Conservation (phyloP, 1,140 invertebrate species). For the Bombus confusus region DNA sequence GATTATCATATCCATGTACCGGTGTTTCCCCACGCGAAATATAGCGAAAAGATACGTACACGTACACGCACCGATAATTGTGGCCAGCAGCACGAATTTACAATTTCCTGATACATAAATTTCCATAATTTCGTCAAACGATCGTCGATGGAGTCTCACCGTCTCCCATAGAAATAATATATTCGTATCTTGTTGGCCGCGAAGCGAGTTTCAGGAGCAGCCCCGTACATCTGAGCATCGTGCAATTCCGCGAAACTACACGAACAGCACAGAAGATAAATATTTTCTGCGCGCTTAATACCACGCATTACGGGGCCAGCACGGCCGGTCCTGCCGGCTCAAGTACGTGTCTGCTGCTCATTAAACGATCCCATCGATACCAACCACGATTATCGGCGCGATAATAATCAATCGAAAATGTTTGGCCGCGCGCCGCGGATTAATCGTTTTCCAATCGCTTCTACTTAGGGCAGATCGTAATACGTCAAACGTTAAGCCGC, state of each 20-base stretch:
- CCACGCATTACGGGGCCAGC: not conserved
- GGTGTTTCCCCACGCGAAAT: not conserved
- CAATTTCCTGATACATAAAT: constrained; percentile 17
- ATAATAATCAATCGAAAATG: constrained; percentile 43
- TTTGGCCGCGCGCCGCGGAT: not conserved
- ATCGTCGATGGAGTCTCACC: not conserved
- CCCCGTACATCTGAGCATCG: not conserved
- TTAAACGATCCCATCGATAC: constrained; percentile 42
- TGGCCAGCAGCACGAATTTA: not conserved
- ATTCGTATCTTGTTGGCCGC: not conserved
- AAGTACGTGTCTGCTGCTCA: constrained; percentile 13
- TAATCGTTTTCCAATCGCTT: not conserved
- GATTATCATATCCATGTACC: not conserved
- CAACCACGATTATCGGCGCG: constrained; percentile 36
- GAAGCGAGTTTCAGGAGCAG: not conserved
- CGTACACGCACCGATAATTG: not conserved
- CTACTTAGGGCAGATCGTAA: not conserved
- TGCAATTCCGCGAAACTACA: constrained; percentile 13
- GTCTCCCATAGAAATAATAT: not conserved
- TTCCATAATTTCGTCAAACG: constrained; percentile 13
- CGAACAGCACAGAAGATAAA: not conserved
- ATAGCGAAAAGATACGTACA: not conserved
- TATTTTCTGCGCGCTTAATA: constrained; percentile 12
- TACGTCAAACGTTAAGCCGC: not conserved
- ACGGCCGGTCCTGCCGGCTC: not conserved